Evolutionary conservation across 2,888 invertebrate genomes (phyloP).

Genomic region (Corythucha ciliata): DNA sequence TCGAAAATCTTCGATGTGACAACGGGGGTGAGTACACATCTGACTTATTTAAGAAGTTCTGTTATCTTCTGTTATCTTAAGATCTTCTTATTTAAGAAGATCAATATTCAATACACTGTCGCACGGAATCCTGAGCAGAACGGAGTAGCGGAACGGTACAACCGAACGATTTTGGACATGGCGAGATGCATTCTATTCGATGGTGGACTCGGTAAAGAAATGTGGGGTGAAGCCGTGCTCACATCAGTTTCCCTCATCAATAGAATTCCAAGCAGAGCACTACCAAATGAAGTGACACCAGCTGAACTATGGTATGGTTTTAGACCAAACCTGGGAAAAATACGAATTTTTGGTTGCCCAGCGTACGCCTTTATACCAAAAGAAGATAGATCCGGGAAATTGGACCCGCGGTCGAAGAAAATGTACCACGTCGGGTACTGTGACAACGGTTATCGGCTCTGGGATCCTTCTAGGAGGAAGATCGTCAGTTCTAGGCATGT

Average conservation of each 20-base stretch:
- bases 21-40: conserved; percentile 8
- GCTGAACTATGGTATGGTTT: conserved; percentile 35
- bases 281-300: conserved; percentile 33
- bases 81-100: no score
- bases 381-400: conserved; percentile 14
- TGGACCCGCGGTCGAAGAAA: background rate
- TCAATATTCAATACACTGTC: background rate
- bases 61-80: no score
- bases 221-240: conserved; percentile 38
- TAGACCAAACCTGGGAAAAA: conserved; percentile 35
- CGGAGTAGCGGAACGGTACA: background rate
- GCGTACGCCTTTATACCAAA: conserved; percentile 9
- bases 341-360: conserved; percentile 37
- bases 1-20: background rate
- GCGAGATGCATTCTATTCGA: background rate
- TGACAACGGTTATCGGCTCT: conserved; percentile 16
- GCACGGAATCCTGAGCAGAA: background rate
- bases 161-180: conserved; percentile 1
- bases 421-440: conserved; percentile 14
- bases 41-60: conserved; percentile 3
- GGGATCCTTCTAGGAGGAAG: conserved; percentile 4
- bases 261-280: conserved; percentile 30
- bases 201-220: background rate
- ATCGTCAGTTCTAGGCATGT: conserved; percentile 12
- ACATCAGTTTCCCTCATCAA: conserved; percentile 36